Percentiles rank a stretch among this genome's conserved stretches.
Conservation (phyloP, 1,140 invertebrate genomes). For the Lordiphosa clarofinis region DNA sequence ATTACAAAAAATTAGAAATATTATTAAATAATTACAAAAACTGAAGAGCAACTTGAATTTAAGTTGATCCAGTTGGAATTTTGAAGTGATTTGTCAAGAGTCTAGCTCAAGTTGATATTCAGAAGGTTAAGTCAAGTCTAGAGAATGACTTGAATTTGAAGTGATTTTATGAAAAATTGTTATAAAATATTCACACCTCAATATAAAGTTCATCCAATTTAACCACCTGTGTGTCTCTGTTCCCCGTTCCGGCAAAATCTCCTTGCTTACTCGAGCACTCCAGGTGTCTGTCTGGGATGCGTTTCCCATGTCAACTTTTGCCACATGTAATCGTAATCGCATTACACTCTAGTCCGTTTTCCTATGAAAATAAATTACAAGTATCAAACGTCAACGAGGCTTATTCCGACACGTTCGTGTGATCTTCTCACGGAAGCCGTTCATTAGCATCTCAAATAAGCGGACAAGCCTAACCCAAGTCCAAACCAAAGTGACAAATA, state of each 20-base stretch:
- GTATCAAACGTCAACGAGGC: constrained; percentile 46
- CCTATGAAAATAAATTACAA: constrained; percentile 30
- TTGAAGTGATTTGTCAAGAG: too few relatives aligned
- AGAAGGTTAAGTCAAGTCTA: too few relatives aligned
- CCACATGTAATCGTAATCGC: constrained; percentile 51
- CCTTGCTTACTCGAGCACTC: constrained; percentile 1
- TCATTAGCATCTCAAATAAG: constrained; percentile 72
- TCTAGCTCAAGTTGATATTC: too few relatives aligned
- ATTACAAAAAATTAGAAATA: too few relatives aligned
- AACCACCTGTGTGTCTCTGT: too few relatives aligned
- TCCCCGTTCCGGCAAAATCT: constrained; percentile 2
- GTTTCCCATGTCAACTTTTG: constrained; percentile 36
- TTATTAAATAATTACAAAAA: too few relatives aligned
- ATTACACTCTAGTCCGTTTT: constrained; percentile 38
- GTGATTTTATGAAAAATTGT: too few relatives aligned
- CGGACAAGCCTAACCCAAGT: constrained; percentile 11
- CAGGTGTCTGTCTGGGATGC: constrained; percentile 2
- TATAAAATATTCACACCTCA: too few relatives aligned
- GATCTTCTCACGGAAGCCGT: constrained; percentile 67
- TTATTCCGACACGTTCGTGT: constrained; percentile 11
- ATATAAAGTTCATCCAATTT: too few relatives aligned
- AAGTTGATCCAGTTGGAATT: too few relatives aligned
- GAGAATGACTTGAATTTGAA: too few relatives aligned
- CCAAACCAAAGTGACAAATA: constrained; percentile 55
- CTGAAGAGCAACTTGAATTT: too few relatives aligned